Evolutionary conservation across 2,797 vertebrate species (phyloP).

Genomic region (Cygnus olor): DNA sequence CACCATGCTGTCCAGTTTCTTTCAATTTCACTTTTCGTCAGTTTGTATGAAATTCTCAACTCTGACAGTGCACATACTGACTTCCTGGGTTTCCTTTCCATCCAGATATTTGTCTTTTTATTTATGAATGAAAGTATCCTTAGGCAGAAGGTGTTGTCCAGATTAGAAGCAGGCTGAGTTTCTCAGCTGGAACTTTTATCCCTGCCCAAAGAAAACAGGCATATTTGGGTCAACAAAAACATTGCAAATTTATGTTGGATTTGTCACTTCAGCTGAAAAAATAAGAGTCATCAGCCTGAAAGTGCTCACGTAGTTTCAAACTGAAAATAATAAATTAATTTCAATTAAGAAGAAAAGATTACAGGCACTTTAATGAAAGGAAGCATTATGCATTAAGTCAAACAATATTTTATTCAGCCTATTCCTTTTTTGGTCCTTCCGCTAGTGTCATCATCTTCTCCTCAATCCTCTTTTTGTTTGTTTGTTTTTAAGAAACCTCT

Average conservation of each 20-base stretch:
- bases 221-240: constrained; percentile 49
- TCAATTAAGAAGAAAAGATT: constrained; percentile 42
- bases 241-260: constrained; percentile 41
- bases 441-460: not conserved
- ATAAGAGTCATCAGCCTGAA: constrained; percentile 42
- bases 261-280: constrained; percentile 71
- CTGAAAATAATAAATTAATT: constrained; percentile 33
- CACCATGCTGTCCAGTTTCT: not conserved
- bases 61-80: not conserved
- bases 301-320: constrained; percentile 27
- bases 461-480: not conserved
- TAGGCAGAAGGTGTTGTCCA: constrained; percentile 45
- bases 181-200: constrained; percentile 47
- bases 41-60: not conserved
- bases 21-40: not conserved
- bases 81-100: not conserved
- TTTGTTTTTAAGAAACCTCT: not conserved
- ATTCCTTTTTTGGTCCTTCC: not conserved
- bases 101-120: not conserved
- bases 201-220: constrained; percentile 58
- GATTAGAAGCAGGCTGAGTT: constrained; percentile 35
- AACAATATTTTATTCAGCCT: not conserved
- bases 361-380: constrained; percentile 29
- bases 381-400: not conserved
- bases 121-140: constrained; percentile 46